Percentiles rank a stretch among this genome's conserved stretches.
phyloP scores from a whole-genome alignment of 2,888 invertebrate species.

The Adineta ricciae region DNA sequence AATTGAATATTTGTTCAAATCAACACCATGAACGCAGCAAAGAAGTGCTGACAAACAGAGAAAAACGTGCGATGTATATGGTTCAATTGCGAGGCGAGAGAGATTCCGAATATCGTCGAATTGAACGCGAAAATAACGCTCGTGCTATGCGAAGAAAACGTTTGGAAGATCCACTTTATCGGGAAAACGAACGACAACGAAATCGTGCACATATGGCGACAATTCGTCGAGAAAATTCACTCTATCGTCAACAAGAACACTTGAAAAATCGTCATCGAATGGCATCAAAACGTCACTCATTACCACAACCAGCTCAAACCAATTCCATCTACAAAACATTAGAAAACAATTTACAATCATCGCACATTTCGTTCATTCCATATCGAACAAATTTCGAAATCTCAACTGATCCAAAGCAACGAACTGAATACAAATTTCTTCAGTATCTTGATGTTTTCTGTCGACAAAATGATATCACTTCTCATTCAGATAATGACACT shows the following conservation, averaged over 20 bases:
- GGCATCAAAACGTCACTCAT: background rate
- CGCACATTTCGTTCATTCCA: conserved; percentile 7
- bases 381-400: background rate
- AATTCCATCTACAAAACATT: background rate
- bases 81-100: background rate
- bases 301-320: background rate
- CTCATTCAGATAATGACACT: background rate
- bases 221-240: background rate
- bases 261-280: background rate
- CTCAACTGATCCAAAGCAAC: background rate
- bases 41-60: background rate
- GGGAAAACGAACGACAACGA: background rate
- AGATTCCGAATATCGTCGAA: conserved; percentile 6
- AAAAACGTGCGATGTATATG: background rate
- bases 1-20: no score
- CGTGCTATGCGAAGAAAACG: conserved; percentile 1
- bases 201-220: background rate
- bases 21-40: no score
- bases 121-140: conserved; percentile 16
- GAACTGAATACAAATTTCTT: background rate
- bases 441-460: background rate
- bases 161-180: conserved; percentile 4
- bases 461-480: background rate
- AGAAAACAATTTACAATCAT: conserved; percentile 13
- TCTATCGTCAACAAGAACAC: background rate